Evolutionary conservation across 2,888 invertebrate genomes (phyloP), one percentile per base, ranked within the genome.

Genomic region (Eupithecia subumbrata): DNA sequence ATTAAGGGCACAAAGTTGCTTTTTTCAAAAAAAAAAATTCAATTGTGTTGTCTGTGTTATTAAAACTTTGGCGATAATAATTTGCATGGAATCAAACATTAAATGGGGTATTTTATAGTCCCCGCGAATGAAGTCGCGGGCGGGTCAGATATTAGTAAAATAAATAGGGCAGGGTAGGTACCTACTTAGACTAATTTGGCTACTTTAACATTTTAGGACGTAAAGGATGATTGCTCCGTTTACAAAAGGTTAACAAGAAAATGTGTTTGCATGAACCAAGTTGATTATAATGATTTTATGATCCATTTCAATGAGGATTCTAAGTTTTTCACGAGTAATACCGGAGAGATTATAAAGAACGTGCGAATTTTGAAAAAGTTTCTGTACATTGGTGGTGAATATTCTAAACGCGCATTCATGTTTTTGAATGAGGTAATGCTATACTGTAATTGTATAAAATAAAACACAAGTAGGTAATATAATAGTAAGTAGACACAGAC

Each of bases 341-440:
- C 86, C 37, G 94, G 94, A 4, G 92, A 94, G 84, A 86, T 94
- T 43, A 92, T 94, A 74, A 94, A 94, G 82, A 94, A 94, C 80
- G 83, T 93, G 82, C 86, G 89, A 1, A 92, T 92, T 74, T 71
- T 94, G 7, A 94, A 93, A 82, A 93, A 90, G 84, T 94, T 94
- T 85, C 77, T 94, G 4, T 94, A 92, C 74, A 92, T 94, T 87
- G 92, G 91, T 25, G 88, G 90, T 11, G 81, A 74, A 30, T 92
- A 94, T 77, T 88, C 90, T 14, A 91, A 85, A 78, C 89, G 91
- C 73, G 91, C 94, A 9, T 85, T 94, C 30, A 82, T 85, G 79
- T 94, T 94, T 87, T 86, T 94, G 67, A 92, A 90, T 82, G 91
- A 93, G 86, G 93, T 91, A 79, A 68, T 12, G 16, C 30, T n/a